Evolutionary conservation across 2,888 invertebrate genomes (phyloP), one percentile per base, ranked within the genome.

Genomic region (Lamellibrachia columna): DNA sequence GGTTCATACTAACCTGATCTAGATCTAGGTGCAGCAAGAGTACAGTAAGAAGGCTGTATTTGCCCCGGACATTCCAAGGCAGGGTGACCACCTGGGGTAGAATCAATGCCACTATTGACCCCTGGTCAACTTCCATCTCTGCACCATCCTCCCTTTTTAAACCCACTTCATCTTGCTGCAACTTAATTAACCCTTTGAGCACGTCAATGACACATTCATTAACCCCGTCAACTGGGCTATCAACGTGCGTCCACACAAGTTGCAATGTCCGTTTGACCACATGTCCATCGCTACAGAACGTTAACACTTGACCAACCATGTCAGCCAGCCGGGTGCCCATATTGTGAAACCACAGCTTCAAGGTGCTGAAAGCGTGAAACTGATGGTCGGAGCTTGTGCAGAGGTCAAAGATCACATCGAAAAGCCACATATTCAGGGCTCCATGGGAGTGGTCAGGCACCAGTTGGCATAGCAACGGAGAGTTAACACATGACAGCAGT

Each of bases 141-240:
- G 6, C 60, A 11, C 75, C 15, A 75, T n/a, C 75, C 75, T 75
- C 22, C 75, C 75, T 75, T n/a, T 22, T 4, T 22, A 22, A 11
- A 15, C 22, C 75, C 40, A 28, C 40, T 58, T 92, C 91, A 11
- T 52, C 60, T 55, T 53, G 8, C n/a, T 53, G 52, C 58, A 91
- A 53, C 22, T 94, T 93, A 93, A 96, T 92, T 92, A 96, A 91
- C 8, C 60, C 91, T 90, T 93, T 92, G 92, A 95, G 95, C 8
- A 95, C 94, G n/a, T 95, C 94, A 6, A 94, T 93, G 9, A 95
- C 95, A 93, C 93, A 93, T 53, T 95, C 95, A 52, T 95, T 94
- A 15, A 96, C 95, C 93, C 96, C 96, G 90, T 95, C 95, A n/a
- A 96, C 95, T 9, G 96, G 96, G 92, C 95, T 95, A 93, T 96